These are phyloP conservation scores for Drosophila aff. DNA, from an alignment of 1,140 invertebrate genomes.

Conservation along the genomic window DNA sequence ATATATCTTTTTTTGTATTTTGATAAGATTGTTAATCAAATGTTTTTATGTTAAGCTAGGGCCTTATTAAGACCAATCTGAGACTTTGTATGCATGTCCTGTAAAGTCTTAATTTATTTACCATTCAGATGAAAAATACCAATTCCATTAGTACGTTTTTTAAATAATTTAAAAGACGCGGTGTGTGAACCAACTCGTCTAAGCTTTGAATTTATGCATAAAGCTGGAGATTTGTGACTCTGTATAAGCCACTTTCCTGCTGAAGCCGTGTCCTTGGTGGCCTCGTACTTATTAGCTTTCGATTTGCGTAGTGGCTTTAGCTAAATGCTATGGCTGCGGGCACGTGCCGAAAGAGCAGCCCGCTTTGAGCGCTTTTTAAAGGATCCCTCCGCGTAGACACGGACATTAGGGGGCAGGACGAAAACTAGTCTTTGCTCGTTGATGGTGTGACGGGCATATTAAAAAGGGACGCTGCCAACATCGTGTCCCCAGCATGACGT, in stretches of 20 bases:
- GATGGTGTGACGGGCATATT: slow-evolving; percentile 79
- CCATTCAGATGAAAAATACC: not conserved
- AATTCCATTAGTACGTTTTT: not conserved
- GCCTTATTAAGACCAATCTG: not conserved
- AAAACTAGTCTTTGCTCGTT: slow-evolving; percentile 67
- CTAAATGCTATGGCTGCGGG: slow-evolving; percentile 64
- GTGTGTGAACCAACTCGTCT: not conserved
- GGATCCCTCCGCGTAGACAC: slow-evolving; percentile 8
- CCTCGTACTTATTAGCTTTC: slow-evolving; percentile 69
- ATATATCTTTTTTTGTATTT: not conserved
- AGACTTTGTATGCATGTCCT: not conserved
- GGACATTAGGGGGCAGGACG: slow-evolving; percentile 8
- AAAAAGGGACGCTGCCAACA: slow-evolving; percentile 73
- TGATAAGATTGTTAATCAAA: not conserved
- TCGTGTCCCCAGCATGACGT: slow-evolving; percentile 67
- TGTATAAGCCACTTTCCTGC: slow-evolving; percentile 23
- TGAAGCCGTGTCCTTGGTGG: slow-evolving; percentile 11
- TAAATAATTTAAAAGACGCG: slow-evolving; percentile 1
- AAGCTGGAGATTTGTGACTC: slow-evolving; percentile 31
- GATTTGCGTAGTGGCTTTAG: slow-evolving; percentile 78
- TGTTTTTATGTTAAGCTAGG: not conserved
- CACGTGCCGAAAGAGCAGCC: slow-evolving; percentile 65
- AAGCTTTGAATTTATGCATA: slow-evolving; percentile 41
- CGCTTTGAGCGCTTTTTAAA: slow-evolving; percentile 68
- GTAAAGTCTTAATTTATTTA: not conserved